Conservation (phyloP, 2,888 invertebrate genomes). For the Drosophila kambysellisi region DNA sequence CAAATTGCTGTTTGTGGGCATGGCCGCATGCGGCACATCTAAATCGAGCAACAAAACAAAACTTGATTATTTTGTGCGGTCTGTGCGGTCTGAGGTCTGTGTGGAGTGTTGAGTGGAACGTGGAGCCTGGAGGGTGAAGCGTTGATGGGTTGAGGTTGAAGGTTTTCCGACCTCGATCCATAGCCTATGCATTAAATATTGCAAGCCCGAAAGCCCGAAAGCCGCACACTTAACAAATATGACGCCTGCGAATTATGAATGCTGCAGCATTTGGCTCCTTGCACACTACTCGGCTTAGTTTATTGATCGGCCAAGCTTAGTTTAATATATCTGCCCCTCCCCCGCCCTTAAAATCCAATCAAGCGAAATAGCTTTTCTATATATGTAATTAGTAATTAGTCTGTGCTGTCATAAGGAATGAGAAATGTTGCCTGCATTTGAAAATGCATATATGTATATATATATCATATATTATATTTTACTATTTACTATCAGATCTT, state of each 20-base stretch:
- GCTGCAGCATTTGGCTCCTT: conserved; percentile 12
- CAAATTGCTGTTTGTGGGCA: conserved; percentile 82
- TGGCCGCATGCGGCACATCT: conserved; percentile 79
- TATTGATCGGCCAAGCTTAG: conserved; percentile 37
- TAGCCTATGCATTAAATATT: conserved; percentile 64
- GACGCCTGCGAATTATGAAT: conserved; percentile 69
- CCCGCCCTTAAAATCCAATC: conserved; percentile 39
- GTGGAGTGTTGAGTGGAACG: background rate
- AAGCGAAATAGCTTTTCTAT: conserved; percentile 20
- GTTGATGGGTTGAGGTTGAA: conserved; percentile 22
- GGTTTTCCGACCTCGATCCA: conserved; percentile 27
- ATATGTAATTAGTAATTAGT: conserved; percentile 46
- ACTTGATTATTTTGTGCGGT: conserved; percentile 84
- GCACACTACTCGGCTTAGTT: conserved; percentile 20
- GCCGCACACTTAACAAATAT: conserved; percentile 71
- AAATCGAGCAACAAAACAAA: conserved; percentile 84
- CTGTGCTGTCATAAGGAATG: conserved; percentile 15
- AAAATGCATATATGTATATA: background rate
- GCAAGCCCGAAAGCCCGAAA: conserved; percentile 52
- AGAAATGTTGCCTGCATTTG: background rate
- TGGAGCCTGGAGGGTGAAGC: background rate
- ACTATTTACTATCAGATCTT: too few relatives aligned
- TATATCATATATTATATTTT: background rate
- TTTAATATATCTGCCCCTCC: conserved; percentile 16
- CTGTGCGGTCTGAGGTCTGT: conserved; percentile 35